Evolutionary conservation across 2,113 vertebrate genomes (phyloP), one percentile per base, ranked within the genome.

Genomic region (Tichodroma muraria): DNA sequence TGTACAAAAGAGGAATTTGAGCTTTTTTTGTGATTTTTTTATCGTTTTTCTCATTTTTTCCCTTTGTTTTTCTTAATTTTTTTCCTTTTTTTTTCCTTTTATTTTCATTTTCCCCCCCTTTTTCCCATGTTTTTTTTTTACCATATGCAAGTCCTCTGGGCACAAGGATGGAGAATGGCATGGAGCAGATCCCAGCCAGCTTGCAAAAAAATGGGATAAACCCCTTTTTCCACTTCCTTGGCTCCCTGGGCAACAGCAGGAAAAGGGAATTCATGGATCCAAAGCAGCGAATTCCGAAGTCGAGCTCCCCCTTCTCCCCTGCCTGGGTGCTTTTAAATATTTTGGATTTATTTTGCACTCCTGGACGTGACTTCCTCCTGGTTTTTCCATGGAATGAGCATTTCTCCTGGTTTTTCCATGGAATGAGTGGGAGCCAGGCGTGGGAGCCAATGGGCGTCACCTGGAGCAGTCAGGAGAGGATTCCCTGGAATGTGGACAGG

Each of bases 1-100:
- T 99, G 98, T 99, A 99, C 99, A 99, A 99, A 99, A 98, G 96
- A 97, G 93, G 97, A 95, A 89, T 92, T 96, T 96, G 97, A 85
- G 59, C 69, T 73, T 92, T 53, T 44, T 47, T 16, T 30, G 21
- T 44, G 11, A n/a, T 37, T 52, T 80, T 86, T 52, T 30, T 57
- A 4, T 30, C 42, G 66, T n/a, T 40, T 70, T 53, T 33, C 13
- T 42, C 8, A 16, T 35, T 35, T 65, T 60, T 65, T 33, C 13
- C 28, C 7, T 10, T 49, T n/a, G n/a, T 22, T 19, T 16, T 23
- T 24, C 8, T 11, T 10, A 11, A 17, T 24, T 5, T 12, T 23
- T 17, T 4, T 4, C 53, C 69, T 47, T 40, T 85, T 65, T 97
- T 13, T 20, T 6, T 13, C 13, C 18, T 44, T 44, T 44, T 47